Evolutionary conservation across 1,140 invertebrate genomes (phyloP).

Genomic region (Neoseiulus cucumeris): DNA sequence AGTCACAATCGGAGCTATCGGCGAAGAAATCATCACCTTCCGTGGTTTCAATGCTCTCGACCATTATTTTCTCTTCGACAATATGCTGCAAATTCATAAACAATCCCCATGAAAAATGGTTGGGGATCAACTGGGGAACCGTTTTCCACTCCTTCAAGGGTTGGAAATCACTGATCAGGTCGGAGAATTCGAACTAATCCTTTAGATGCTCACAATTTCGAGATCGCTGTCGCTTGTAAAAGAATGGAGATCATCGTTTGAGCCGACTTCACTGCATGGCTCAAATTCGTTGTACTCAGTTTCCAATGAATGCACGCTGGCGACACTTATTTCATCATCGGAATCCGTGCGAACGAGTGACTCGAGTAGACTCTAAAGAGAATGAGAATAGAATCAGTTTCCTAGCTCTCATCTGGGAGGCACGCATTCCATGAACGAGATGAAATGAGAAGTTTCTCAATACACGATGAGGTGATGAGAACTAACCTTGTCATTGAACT

Average conservation of each 20-base stretch:
- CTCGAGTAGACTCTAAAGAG: too few relatives aligned
- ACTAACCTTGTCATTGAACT: background rate
- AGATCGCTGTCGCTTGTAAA: conserved; percentile 4
- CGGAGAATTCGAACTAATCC: too few relatives aligned
- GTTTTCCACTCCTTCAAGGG: too few relatives aligned
- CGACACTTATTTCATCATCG: background rate
- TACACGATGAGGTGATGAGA: too few relatives aligned
- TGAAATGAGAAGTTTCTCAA: too few relatives aligned
- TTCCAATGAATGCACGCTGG: background rate
- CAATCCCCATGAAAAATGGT: too few relatives aligned
- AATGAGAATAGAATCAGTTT: too few relatives aligned
- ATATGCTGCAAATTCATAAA: conserved; percentile 10
- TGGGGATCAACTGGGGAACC: too few relatives aligned
- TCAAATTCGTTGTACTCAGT: conserved; percentile 7
- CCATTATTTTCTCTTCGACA: conserved; percentile 6
- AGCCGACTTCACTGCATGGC: background rate
- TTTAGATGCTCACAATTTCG: conserved; percentile 3
- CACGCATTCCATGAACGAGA: too few relatives aligned
- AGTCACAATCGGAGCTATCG: conserved; percentile 4
- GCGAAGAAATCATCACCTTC: conserved; percentile 1
- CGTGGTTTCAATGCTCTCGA: background rate
- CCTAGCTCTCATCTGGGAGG: too few relatives aligned
- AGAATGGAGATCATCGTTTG: conserved; percentile 9
- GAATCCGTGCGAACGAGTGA: too few relatives aligned
- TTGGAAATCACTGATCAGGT: too few relatives aligned